Conservation (phyloP, 2,797 vertebrate species). For the Rousettus madagascariensis region DNA sequence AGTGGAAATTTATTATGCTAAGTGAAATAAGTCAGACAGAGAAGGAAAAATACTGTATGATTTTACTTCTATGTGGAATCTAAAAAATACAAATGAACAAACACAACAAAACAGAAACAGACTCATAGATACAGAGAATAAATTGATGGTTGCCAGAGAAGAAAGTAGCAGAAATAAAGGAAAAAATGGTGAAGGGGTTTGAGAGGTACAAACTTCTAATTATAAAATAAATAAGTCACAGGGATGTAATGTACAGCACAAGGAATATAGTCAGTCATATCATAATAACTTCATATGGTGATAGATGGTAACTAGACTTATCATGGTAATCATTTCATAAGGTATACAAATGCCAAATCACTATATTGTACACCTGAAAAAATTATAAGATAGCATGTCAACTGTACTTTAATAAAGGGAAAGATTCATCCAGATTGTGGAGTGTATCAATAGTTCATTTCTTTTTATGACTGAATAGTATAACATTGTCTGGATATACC, state of each 20-base stretch:
- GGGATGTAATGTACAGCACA: not conserved
- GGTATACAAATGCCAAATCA: not conserved
- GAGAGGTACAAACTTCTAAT: not conserved
- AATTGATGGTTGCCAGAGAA: not conserved
- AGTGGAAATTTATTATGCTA: too few species aligned
- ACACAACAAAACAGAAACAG: not conserved
- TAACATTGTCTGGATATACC: not conserved
- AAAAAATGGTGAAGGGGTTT: not conserved
- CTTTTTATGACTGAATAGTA: not conserved
- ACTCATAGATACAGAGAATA: not conserved
- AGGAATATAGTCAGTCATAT: not conserved
- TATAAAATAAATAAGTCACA: not conserved
- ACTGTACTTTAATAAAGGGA: not conserved
- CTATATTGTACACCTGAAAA: not conserved
- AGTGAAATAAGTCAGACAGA: not conserved
- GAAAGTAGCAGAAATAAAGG: not conserved
- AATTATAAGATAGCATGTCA: not conserved
- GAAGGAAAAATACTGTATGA: not conserved
- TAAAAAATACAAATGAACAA: not conserved
- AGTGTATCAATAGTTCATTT: not conserved
- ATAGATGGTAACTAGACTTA: not conserved
- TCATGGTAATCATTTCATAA: not conserved
- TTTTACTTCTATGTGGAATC: not conserved
- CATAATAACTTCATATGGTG: not conserved
- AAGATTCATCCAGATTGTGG: not conserved